Conservation (phyloP, 2,113 vertebrate genomes). For the Coracopsis vasa region DNA sequence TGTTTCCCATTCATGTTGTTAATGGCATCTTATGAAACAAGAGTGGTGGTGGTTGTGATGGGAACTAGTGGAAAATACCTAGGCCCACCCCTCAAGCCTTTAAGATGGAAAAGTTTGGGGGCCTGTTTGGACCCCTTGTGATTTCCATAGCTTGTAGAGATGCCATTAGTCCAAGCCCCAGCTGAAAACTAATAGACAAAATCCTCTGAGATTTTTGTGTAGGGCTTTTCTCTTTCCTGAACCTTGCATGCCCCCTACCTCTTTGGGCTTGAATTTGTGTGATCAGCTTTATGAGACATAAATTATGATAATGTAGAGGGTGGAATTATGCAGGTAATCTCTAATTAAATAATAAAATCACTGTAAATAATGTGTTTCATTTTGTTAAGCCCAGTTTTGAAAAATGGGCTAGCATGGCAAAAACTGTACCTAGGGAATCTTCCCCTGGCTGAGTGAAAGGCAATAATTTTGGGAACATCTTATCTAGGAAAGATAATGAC, state of each 20-base stretch:
- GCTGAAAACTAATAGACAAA: not conserved
- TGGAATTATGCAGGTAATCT: not conserved
- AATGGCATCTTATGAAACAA: not conserved
- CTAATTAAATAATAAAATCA: not conserved
- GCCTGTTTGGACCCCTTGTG: not conserved
- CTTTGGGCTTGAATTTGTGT: not conserved
- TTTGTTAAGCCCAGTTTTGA: not conserved
- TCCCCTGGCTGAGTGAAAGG: not conserved
- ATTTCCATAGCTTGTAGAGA: not conserved
- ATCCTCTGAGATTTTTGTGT: not conserved
- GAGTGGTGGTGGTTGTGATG: no score
- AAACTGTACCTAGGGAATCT: not conserved
- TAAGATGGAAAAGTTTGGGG: not conserved
- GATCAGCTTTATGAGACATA: not conserved
- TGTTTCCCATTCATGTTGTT: not conserved
- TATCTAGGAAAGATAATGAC: not conserved
- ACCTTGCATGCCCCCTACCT: accelerated
- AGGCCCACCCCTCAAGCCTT: not conserved
- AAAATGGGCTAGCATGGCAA: not conserved
- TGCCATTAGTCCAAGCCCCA: not conserved
- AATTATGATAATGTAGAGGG: not conserved
- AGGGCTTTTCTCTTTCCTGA: not conserved
- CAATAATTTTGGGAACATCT: not conserved
- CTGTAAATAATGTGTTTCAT: not conserved
- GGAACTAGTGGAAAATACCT: not conserved